Percentiles rank a stretch among this genome's conserved stretches.
phyloP scores from a whole-genome alignment of 2,113 vertebrate species.

The Bos javanicus region DNA sequence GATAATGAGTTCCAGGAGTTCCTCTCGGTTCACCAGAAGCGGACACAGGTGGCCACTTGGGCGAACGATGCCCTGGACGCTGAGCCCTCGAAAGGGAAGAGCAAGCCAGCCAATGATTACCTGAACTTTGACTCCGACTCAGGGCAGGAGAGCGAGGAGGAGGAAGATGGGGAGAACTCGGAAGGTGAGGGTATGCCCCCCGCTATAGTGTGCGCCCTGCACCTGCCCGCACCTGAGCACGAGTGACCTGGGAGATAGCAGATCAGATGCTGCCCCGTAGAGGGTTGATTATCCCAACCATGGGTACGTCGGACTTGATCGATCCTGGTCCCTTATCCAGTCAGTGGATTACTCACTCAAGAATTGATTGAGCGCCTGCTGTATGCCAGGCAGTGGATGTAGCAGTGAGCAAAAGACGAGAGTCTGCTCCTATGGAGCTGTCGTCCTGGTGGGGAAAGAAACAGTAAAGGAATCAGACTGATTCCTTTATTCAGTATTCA shows the following conservation, averaged over 20 bases:
- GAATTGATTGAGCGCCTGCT: fast-evolving
- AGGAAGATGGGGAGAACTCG: neutral
- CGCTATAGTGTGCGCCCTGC: fast-evolving
- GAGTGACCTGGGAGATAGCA: neutral
- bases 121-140: conserved; percentile 93
- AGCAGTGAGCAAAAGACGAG: neutral
- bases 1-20: conserved; percentile 93
- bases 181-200: conserved; percentile 6
- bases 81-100: conserved; percentile 52
- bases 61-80: conserved; percentile 85
- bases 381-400: neutral
- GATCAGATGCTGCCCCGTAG: neutral
- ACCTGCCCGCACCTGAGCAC: fast-evolving
- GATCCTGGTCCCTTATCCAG: neutral
- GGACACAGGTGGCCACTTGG: conserved; percentile 90
- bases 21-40: conserved; percentile 90
- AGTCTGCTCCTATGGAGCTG: fast-evolving
- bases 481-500: fast-evolving
- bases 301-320: fast-evolving
- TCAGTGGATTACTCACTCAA: neutral
- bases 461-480: neutral
- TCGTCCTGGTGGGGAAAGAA: fast-evolving
- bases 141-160: conserved; percentile 78
- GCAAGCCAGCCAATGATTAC: conserved; percentile 84
- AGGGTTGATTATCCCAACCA: fast-evolving